A percentile compares a stretch with the other conserved stretches of the same genome.
phyloP scores from a whole-genome alignment of 1,140 invertebrate genomes.

The Diprion similis region DNA sequence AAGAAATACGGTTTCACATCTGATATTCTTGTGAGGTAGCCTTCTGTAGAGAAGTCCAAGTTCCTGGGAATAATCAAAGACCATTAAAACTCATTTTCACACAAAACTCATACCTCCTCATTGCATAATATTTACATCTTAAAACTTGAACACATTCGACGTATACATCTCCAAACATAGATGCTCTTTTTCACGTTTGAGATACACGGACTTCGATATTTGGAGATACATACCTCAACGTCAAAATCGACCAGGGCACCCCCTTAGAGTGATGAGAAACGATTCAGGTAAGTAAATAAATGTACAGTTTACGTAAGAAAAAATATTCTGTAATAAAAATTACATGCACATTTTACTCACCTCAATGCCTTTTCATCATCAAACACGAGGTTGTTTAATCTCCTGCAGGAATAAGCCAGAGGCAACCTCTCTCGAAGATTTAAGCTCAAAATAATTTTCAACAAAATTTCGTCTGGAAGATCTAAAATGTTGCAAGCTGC shows the following conservation, averaged over 20 bases:
- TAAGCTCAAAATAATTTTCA: neutral
- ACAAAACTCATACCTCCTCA: no score
- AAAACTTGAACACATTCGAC: no score
- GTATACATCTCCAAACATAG: no score
- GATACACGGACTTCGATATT: neutral
- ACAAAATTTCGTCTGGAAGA: neutral
- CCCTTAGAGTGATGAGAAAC: no score
- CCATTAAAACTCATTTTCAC: neutral
- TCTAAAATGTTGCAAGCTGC: neutral
- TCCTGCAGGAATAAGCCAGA: neutral
- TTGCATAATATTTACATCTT: no score
- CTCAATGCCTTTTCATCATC: neutral
- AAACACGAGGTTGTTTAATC: neutral
- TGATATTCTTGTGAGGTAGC: neutral
- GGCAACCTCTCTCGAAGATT: neutral
- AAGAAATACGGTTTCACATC: neutral
- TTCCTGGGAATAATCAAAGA: neutral
- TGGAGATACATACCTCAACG: neutral
- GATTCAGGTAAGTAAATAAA: neutral
- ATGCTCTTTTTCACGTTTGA: no score
- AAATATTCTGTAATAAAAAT: neutral
- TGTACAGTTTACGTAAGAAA: neutral
- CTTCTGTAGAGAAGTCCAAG: neutral
- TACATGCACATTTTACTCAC: neutral
- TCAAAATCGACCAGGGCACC: neutral